Conservation (phyloP, 2,888 invertebrate species). For the Pammene fasciana region DNA sequence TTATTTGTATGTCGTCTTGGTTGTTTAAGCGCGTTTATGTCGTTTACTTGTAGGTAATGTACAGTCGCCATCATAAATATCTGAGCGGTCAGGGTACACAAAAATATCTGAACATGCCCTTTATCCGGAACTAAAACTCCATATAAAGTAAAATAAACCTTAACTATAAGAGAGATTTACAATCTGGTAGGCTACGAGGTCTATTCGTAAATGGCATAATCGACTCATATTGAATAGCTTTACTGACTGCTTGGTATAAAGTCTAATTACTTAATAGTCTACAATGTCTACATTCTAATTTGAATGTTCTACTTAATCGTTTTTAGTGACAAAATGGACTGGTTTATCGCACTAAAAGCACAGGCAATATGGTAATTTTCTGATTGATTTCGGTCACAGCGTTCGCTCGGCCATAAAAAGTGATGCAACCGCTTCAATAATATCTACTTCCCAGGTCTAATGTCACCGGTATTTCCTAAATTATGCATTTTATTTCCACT, state of each 20-base stretch:
- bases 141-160: too few relatives aligned
- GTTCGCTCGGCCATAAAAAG: conserved; percentile 6
- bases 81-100: too few relatives aligned
- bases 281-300: background rate
- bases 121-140: too few relatives aligned
- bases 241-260: too few relatives aligned
- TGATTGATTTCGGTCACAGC: conserved; percentile 15
- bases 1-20: background rate
- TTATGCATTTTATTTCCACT: background rate
- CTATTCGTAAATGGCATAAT: too few relatives aligned
- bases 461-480: conserved; percentile 4
- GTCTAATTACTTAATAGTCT: background rate
- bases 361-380: conserved; percentile 18
- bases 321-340: background rate
- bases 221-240: too few relatives aligned
- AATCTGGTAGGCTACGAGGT: too few relatives aligned
- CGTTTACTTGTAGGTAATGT: background rate
- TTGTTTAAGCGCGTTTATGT: conserved; percentile 1
- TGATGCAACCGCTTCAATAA: conserved; percentile 20
- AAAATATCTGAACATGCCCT: too few relatives aligned
- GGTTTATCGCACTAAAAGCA: conserved; percentile 1
- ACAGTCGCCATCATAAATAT: too few relatives aligned
- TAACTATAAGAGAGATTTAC: too few relatives aligned
- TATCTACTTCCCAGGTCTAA: conserved; percentile 7
- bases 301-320: background rate